Evolutionary conservation across 2,888 invertebrate species (phyloP).

Genomic region (Cerceris ruficornis): DNA sequence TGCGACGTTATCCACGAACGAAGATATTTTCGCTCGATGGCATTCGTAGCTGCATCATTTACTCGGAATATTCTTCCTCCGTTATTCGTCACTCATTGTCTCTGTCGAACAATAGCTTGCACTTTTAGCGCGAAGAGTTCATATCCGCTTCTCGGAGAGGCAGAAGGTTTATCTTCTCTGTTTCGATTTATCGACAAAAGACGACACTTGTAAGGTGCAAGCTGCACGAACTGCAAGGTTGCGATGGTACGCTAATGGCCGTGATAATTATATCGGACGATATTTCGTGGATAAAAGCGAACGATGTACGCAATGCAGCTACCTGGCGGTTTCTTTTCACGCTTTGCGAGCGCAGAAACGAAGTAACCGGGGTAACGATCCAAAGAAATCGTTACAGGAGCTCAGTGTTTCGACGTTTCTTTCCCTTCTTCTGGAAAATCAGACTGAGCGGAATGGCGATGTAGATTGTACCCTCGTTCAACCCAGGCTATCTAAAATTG

Average conservation of each 20-base stretch:
- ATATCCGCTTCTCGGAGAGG: too few relatives aligned
- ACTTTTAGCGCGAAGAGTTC: too few relatives aligned
- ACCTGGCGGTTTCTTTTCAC: background rate
- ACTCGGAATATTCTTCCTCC: too few relatives aligned
- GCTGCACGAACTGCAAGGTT: background rate
- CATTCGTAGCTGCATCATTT: too few relatives aligned
- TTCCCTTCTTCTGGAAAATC: slow-evolving; percentile 10
- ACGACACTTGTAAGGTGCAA: background rate
- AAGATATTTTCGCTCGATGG: too few relatives aligned
- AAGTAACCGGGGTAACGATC: slow-evolving; percentile 34
- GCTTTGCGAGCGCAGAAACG: slow-evolving; percentile 8
- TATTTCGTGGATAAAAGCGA: slow-evolving; percentile 9
- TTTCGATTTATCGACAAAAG: slow-evolving; percentile 4
- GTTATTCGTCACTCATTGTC: too few relatives aligned
- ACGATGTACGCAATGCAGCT: slow-evolving; percentile 1
- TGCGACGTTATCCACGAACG: too few relatives aligned
- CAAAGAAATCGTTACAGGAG: slow-evolving; percentile 29
- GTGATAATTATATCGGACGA: slow-evolving; percentile 22
- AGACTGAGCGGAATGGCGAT: background rate
- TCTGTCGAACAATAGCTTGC: too few relatives aligned
- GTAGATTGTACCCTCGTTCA: slow-evolving; percentile 16
- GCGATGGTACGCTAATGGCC: slow-evolving; percentile 11
- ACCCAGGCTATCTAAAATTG: background rate
- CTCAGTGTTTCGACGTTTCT: slow-evolving; percentile 19
- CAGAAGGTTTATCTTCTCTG: background rate